These are phyloP conservation scores for Epizoanthus scotinus DNA, from an alignment of 92 coral and sea anemone genomes.

Conservation along the genomic window DNA sequence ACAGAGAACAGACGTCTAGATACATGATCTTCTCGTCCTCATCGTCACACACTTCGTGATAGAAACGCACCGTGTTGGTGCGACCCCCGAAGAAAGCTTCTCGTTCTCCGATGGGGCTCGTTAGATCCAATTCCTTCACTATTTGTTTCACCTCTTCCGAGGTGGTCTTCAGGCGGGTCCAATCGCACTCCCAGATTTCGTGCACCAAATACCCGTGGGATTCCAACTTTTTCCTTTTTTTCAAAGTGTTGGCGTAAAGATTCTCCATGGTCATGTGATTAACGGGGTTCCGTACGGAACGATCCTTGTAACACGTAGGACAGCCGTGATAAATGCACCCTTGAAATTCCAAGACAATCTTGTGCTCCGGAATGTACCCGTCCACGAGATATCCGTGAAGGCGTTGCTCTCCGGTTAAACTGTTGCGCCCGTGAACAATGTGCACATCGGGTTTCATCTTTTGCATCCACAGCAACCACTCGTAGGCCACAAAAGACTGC, in stretches of 20 bases:
- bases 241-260: too few species aligned
- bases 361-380: not conserved
- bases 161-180: not conserved
- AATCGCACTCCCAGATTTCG: slow-evolving; percentile 21
- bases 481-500: not conserved
- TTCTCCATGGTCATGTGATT: too few species aligned
- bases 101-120: not conserved
- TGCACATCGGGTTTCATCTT: too few species aligned
- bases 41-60: not conserved
- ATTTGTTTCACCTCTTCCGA: too few species aligned
- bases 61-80: slow-evolving; percentile 18
- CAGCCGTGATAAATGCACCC: slow-evolving; percentile 11
- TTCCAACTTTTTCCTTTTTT: too few species aligned
- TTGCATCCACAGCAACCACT: not conserved
- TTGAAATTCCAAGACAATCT: not conserved
- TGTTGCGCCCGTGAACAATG: too few species aligned
- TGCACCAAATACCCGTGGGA: too few species aligned
- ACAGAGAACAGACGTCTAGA: not conserved
- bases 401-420: too few species aligned
- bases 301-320: not conserved
- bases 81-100: not conserved
- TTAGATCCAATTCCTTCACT: not conserved
- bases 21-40: slow-evolving; percentile 10
- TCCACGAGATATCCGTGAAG: not conserved
- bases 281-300: too few species aligned